These are phyloP conservation scores for Cygnus olor DNA, from an alignment of 2,797 vertebrate genomes.

Conservation along the genomic window DNA sequence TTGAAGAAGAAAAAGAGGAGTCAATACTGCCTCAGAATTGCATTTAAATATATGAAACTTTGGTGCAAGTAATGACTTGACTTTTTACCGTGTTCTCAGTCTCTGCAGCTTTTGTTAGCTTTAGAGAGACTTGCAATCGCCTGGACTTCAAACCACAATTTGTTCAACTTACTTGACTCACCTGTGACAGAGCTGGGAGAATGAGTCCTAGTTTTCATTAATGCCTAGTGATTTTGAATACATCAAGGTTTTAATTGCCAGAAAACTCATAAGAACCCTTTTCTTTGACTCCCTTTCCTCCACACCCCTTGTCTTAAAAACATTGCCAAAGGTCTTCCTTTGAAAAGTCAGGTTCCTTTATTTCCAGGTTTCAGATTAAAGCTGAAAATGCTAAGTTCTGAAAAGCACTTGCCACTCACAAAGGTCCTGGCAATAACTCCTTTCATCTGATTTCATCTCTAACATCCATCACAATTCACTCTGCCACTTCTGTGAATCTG, in stretches of 20 bases:
- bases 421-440: not conserved
- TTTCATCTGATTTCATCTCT: constrained; percentile 5
- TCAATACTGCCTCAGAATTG: not conserved
- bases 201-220: constrained; percentile 1
- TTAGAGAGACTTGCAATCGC: constrained; percentile 7
- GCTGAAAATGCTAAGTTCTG: not conserved
- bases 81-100: not conserved
- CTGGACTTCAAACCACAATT: not conserved
- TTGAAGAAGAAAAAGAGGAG: not conserved
- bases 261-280: not conserved
- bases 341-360: not conserved
- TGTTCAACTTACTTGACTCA: not conserved
- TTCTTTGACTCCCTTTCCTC: not conserved
- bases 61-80: not conserved
- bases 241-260: not conserved
- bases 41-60: not conserved
- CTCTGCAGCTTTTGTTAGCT: constrained; percentile 16
- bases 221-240: not conserved
- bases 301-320: not conserved
- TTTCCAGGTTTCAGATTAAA: constrained; percentile 2
- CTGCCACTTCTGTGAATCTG: not conserved
- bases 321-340: not conserved
- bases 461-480: not conserved
- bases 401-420: not conserved
- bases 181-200: not conserved